phyloP scores from a whole-genome alignment of 2,797 vertebrate genomes.

The Eurystomus glaucurus region DNA sequence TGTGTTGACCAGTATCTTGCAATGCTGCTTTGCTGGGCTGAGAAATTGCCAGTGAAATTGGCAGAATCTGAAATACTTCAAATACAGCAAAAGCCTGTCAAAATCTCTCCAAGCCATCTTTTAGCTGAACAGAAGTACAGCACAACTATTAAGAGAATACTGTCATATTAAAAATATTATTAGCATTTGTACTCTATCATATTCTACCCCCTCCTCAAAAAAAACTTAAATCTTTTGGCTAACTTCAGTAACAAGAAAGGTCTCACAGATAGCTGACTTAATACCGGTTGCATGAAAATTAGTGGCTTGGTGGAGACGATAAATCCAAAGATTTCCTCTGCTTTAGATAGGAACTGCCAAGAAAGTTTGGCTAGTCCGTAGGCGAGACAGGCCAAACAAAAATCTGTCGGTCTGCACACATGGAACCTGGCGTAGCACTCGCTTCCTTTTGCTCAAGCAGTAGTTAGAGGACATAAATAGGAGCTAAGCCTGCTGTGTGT shows the following conservation, averaged over 20 bases:
- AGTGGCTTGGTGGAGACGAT: not conserved
- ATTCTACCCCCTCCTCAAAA: not conserved
- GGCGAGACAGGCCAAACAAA: slow-evolving; percentile 12
- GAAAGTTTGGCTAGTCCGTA: slow-evolving; percentile 20
- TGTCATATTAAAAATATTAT: not conserved
- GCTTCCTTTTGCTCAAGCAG: slow-evolving; percentile 15
- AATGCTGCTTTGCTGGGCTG: not conserved
- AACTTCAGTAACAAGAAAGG: not conserved
- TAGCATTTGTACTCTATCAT: not conserved
- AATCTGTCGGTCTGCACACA: slow-evolving; percentile 14
- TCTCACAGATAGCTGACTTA: not conserved
- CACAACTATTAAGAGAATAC: not conserved
- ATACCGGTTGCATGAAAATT: slow-evolving; percentile 27
- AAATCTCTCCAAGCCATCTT: not conserved
- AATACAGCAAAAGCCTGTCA: not conserved
- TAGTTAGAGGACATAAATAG: slow-evolving; percentile 10
- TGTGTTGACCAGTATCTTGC: not conserved
- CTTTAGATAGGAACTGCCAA: slow-evolving; percentile 31
- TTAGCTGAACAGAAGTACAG: not conserved
- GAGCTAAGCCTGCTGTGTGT: slow-evolving; percentile 24
- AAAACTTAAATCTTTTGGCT: not conserved
- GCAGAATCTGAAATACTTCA: not conserved
- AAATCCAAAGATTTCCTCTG: slow-evolving; percentile 56
- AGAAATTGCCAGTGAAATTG: not conserved
- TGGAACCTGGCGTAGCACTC: not conserved